Base-by-base conservation (phyloP, 2,113 vertebrate genomes). In the Meriones unguiculatus region DNA sequence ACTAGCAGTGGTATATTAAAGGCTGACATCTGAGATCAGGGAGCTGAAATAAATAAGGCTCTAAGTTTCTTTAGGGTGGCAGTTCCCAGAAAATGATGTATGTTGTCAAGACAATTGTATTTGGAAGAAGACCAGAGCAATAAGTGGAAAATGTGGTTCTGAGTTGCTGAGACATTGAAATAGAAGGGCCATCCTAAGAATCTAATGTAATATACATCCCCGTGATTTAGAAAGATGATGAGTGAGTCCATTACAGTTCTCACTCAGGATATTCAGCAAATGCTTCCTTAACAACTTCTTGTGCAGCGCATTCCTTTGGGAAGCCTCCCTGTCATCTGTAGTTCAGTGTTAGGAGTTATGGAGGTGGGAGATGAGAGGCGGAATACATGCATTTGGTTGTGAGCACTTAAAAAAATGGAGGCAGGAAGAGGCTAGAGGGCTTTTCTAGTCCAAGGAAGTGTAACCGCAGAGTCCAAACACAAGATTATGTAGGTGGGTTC, bases 131-230 rank as follows among this genome's bases (percentile, higher is more conserved):
- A 91, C 82, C 96, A 97, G 97, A 80, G 76, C 46, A 91, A 85
- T 81, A 75, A 97, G 67, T 89, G 57, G 93, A 91, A 96, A 97
- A 94, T 97, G 91, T 77, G 67, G 75, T 85, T 96, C 81, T 96
- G 87, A 95, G 82, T 96, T 98, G 97, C 94, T 98, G 97, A 97
- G 89, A 94, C 78, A 97, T 76, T 95, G 93, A 97, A 97, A 97
- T 92, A 69, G 77, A 94, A 97, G 65, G 52, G 85, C 75, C 18
- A 77, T 93, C 59, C 89, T 30, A 94, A 97, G 82, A 91, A 95
- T 82, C 89, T 93, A 95, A 75, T 92, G 72, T 87, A 87, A 93
- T 67, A 90, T 75, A 96, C 75, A 80, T 77, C 89, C 41, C 82
- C 91, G 17, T 90, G 91, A 89, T 95, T 96, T 97, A 93, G 80